These are phyloP conservation scores for Drosophila seclusa DNA, from an alignment of 2,888 invertebrate species.

Conservation along the genomic window DNA sequence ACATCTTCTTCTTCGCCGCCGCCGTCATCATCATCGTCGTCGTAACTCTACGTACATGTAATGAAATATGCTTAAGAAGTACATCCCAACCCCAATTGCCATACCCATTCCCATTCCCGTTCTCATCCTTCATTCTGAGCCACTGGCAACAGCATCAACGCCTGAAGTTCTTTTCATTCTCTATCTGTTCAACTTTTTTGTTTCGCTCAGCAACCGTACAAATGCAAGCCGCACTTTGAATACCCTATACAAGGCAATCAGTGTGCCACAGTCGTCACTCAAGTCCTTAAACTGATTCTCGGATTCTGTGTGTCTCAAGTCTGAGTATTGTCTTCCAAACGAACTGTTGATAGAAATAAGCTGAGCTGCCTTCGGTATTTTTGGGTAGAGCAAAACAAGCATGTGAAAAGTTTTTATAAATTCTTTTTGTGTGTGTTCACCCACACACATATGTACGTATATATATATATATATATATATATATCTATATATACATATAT, in stretches of 20 bases:
- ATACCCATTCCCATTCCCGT: neutral
- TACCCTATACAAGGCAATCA: conserved; percentile 19
- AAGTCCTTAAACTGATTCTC: neutral
- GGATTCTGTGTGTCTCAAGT: neutral
- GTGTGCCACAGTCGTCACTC: neutral
- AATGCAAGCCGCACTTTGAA: conserved; percentile 5
- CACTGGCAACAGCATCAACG: conserved; percentile 39
- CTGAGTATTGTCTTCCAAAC: neutral
- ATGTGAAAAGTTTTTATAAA: conserved; percentile 79
- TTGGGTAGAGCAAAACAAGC: conserved; percentile 55
- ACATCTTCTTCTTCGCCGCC: conserved; percentile 7
- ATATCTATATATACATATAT: neutral
- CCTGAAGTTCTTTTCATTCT: conserved; percentile 41
- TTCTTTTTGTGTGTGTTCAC: conserved; percentile 73
- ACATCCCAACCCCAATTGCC: conserved; percentile 1
- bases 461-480: neutral
- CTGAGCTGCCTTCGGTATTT: conserved; percentile 2
- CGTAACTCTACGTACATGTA: conserved; percentile 49
- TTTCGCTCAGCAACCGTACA: neutral
- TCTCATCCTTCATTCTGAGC: conserved; percentile 13
- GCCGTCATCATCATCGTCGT: conserved; percentile 14
- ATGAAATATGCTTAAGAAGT: conserved; percentile 76
- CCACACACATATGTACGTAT: conserved; percentile 29
- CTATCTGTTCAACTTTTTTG: conserved; percentile 33
- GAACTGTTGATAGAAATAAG: conserved; percentile 1